phyloP scores from a whole-genome alignment of 2,113 vertebrate species.

The Bostrychus sinensis region DNA sequence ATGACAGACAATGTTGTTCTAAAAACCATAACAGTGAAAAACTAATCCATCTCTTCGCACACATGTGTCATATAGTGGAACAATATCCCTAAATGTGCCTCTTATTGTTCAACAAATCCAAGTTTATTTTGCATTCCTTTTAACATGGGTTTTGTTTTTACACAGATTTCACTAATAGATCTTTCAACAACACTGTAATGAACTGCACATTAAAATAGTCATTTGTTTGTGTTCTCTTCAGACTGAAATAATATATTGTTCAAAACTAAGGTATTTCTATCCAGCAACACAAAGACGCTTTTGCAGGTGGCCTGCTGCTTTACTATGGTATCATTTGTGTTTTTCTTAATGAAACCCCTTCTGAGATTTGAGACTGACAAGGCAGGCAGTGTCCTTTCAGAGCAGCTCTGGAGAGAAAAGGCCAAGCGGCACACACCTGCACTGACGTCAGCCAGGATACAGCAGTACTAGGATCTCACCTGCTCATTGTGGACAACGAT shows the following conservation, averaged over 20 bases:
- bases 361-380: slow-evolving; percentile 58
- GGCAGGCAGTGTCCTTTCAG: slow-evolving; percentile 60
- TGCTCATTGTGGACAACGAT: slow-evolving; percentile 92
- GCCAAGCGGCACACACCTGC: slow-evolving; percentile 57
- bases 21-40: no score
- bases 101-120: not conserved
- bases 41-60: no score
- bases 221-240: not conserved
- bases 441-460: slow-evolving; percentile 45
- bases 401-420: slow-evolving; percentile 35
- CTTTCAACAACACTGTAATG: not conserved
- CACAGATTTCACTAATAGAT: not conserved
- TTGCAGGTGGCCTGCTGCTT: slow-evolving; percentile 52
- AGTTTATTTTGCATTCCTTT: not conserved
- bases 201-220: not conserved
- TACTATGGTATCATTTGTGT: slow-evolving; percentile 45
- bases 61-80: not conserved
- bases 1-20: no score
- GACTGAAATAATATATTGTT: not conserved
- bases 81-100: not conserved
- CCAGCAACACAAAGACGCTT: slow-evolving; percentile 2
- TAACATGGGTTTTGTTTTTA: not conserved
- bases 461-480: slow-evolving; percentile 77
- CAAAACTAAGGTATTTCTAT: not conserved
- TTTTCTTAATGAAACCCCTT: slow-evolving; percentile 43